A percentile compares a stretch with the other conserved stretches of the same genome.
Evolutionary conservation across 2,797 vertebrate genomes (phyloP).

Genomic region (Sebastes elongatus): DNA sequence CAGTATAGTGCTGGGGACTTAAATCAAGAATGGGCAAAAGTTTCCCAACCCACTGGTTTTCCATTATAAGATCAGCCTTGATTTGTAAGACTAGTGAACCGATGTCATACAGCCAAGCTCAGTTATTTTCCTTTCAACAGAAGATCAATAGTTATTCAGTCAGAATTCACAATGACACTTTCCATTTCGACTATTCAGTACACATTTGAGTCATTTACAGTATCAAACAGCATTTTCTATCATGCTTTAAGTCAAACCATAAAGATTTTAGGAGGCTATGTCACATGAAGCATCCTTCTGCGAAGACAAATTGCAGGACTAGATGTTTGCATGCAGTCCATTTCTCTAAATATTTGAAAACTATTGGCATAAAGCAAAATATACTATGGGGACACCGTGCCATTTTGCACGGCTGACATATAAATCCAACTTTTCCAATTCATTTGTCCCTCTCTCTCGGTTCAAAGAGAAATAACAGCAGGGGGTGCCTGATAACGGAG

Average conservation of each 20-base stretch:
- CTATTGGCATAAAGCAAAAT: background rate
- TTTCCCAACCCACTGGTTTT: constrained; percentile 9
- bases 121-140: constrained; percentile 23
- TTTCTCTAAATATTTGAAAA: background rate
- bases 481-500: constrained; percentile 79
- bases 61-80: background rate
- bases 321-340: background rate
- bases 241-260: background rate
- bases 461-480: constrained; percentile 70
- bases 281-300: background rate
- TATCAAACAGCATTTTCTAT: background rate
- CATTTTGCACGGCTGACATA: constrained; percentile 15
- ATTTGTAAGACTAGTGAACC: background rate
- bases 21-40: background rate
- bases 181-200: background rate
- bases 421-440: background rate
- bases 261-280: background rate
- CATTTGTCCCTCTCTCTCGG: constrained; percentile 7
- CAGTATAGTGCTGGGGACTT: background rate
- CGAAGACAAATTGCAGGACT: background rate
- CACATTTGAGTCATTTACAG: background rate
- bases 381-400: background rate
- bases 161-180: background rate
- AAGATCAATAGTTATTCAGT: constrained; percentile 12
- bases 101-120: background rate